Conservation (phyloP, 2,797 vertebrate species). For the Botia kubotai region DNA sequence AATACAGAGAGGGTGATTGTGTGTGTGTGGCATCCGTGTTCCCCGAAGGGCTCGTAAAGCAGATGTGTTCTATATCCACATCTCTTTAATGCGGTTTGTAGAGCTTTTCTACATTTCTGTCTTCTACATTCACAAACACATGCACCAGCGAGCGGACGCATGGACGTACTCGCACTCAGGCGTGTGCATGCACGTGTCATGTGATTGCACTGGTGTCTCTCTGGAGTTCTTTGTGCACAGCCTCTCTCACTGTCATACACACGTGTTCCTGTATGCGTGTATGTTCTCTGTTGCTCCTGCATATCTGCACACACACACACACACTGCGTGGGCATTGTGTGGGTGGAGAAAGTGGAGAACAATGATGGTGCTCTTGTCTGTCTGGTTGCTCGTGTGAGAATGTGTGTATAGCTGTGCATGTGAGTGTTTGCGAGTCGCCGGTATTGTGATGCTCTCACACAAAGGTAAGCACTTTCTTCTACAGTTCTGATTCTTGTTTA, state of each 20-base stretch:
- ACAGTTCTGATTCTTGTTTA: constrained; percentile 54
- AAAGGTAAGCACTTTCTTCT: constrained; percentile 73
- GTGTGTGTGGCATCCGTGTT: constrained; percentile 65
- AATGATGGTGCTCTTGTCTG: constrained; percentile 76
- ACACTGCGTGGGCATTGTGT: constrained; percentile 64
- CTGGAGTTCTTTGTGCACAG: constrained; percentile 74
- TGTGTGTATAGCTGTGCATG: constrained; percentile 59
- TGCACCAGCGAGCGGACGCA: constrained; percentile 48
- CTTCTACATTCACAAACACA: constrained; percentile 63
- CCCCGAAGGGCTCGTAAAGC: constrained; percentile 76
- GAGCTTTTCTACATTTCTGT: constrained; percentile 79
- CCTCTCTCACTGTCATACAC: constrained; percentile 65
- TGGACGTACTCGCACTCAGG: constrained; percentile 63
- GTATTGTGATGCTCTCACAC: constrained; percentile 63
- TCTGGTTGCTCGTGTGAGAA: constrained; percentile 58
- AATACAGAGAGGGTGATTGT: constrained; percentile 79
- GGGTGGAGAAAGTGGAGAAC: constrained; percentile 79
- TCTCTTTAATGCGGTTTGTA: constrained; percentile 73
- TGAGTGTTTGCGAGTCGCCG: constrained; percentile 59
- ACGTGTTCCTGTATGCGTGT: constrained; percentile 49
- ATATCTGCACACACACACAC: constrained; percentile 55
- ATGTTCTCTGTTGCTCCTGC: constrained; percentile 59
- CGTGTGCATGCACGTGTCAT: constrained; percentile 65
- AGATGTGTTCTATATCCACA: constrained; percentile 81
- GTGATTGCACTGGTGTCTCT: constrained; percentile 69